Conservation (phyloP, 2,113 vertebrate species). For the Xiphophorus maculatus region DNA sequence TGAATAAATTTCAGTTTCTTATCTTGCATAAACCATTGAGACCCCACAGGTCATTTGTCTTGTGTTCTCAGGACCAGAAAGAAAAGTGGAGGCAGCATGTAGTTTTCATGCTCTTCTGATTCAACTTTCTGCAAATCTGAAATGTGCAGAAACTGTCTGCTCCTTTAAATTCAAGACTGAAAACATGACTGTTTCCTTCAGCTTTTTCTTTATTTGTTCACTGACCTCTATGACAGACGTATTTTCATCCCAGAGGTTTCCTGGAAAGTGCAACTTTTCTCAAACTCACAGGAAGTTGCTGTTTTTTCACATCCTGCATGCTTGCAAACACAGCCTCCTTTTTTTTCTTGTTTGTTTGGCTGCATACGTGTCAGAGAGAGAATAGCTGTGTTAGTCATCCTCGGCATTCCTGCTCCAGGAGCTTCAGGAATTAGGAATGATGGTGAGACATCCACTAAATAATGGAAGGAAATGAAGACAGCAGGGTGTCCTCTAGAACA, state of each 20-base stretch:
- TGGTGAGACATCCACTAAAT: constrained; percentile 38
- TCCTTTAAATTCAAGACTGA: no score
- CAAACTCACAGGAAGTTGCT: constrained; percentile 44
- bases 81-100: no score
- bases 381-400: constrained; percentile 55
- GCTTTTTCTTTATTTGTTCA: not conserved
- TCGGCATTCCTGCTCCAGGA: not conserved
- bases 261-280: constrained; percentile 33
- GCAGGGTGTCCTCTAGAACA: constrained; percentile 35
- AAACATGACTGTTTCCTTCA: no score
- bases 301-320: constrained; percentile 53
- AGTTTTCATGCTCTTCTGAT: no score
- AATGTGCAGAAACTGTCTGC: no score
- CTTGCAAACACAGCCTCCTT: constrained; percentile 30
- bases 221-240: not conserved
- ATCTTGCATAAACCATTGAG: no score
- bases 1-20: no score
- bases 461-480: constrained; percentile 54
- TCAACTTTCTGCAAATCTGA: no score
- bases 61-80: no score
- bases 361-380: constrained; percentile 48
- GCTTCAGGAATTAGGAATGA: constrained; percentile 23
- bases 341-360: constrained; percentile 27
- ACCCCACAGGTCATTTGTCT: no score
- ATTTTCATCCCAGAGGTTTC: constrained; percentile 17